These are phyloP conservation scores for Silurus glanis DNA, from an alignment of 2,113 vertebrate genomes.

Conservation along the genomic window DNA sequence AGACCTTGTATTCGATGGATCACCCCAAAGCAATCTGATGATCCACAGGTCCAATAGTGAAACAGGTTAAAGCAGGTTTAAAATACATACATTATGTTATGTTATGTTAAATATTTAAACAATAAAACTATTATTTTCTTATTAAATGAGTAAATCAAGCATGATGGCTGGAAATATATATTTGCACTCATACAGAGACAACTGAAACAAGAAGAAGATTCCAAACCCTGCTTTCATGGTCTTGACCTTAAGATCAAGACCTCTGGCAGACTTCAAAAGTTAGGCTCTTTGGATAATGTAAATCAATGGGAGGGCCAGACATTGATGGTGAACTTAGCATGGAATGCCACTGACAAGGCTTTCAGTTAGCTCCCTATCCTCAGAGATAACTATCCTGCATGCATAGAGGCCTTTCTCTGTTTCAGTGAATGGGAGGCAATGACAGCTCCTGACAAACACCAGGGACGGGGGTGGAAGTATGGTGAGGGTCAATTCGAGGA, in stretches of 20 bases:
- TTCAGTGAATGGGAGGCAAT: slow-evolving; percentile 27
- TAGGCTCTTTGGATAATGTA: slow-evolving; percentile 14
- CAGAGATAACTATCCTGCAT: slow-evolving; percentile 27
- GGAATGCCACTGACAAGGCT: slow-evolving; percentile 30
- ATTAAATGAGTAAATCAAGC: not conserved
- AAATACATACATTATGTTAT: not conserved
- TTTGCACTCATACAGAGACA: not conserved
- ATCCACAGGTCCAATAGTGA: too few species aligned
- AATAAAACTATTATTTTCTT: too few species aligned
- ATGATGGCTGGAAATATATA: not conserved
- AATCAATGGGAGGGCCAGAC: slow-evolving; percentile 23
- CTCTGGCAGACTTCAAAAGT: not conserved
- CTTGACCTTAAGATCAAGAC: slow-evolving; percentile 12
- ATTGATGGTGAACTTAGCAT: slow-evolving; percentile 20
- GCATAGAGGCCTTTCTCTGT: slow-evolving; percentile 28
- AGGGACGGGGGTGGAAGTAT: slow-evolving; percentile 58
- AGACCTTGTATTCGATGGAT: not conserved
- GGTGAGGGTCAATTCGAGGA: slow-evolving; percentile 72
- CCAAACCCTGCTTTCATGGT: slow-evolving; percentile 1
- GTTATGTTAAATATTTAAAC: too few species aligned
- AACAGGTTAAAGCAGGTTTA: not conserved
- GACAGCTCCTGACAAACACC: slow-evolving; percentile 54
- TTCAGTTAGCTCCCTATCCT: slow-evolving; percentile 25
- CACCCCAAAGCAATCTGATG: not conserved
- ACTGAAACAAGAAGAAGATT: not conserved